These are phyloP conservation scores for Enteromius paludinosus DNA, from an alignment of 2,797 vertebrate species.

Conservation along the genomic window DNA sequence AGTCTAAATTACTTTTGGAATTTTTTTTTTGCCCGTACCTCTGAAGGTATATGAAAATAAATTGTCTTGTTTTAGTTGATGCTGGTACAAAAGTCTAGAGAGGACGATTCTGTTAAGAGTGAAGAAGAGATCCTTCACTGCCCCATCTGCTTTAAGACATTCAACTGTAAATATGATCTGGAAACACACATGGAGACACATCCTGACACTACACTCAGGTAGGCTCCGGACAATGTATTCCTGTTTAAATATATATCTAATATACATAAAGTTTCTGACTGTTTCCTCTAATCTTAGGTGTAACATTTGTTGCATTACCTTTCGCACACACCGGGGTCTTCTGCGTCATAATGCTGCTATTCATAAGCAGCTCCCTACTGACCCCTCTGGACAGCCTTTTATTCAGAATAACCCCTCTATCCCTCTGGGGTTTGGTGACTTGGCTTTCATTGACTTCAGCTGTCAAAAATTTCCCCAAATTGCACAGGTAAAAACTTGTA, in stretches of 20 bases:
- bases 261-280: background rate
- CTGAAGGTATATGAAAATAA: background rate
- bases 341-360: slow-evolving; percentile 91
- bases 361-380: slow-evolving; percentile 93
- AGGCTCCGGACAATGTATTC: slow-evolving; percentile 35
- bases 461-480: slow-evolving; percentile 94
- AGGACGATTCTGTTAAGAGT: slow-evolving; percentile 70
- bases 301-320: slow-evolving; percentile 92
- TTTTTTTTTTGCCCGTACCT: background rate
- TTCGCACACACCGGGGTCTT: slow-evolving; percentile 93
- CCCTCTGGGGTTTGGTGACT: slow-evolving; percentile 94
- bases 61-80: slow-evolving; percentile 38
- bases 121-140: slow-evolving; percentile 89
- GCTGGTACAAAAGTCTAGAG: slow-evolving; percentile 59
- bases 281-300: slow-evolving; percentile 78
- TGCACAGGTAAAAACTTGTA: slow-evolving; percentile 85
- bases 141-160: slow-evolving; percentile 94
- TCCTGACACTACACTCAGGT: slow-evolving; percentile 92
- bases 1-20: background rate
- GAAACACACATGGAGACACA: slow-evolving; percentile 96
- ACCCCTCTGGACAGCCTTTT: slow-evolving; percentile 89
- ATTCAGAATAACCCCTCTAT: slow-evolving; percentile 98
- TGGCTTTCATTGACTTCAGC: slow-evolving; percentile 98
- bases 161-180: slow-evolving; percentile 90
- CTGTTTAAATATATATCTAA: background rate